Evolutionary conservation across 2,888 invertebrate genomes (phyloP).

Genomic region (Acanthosepion esculentum): DNA sequence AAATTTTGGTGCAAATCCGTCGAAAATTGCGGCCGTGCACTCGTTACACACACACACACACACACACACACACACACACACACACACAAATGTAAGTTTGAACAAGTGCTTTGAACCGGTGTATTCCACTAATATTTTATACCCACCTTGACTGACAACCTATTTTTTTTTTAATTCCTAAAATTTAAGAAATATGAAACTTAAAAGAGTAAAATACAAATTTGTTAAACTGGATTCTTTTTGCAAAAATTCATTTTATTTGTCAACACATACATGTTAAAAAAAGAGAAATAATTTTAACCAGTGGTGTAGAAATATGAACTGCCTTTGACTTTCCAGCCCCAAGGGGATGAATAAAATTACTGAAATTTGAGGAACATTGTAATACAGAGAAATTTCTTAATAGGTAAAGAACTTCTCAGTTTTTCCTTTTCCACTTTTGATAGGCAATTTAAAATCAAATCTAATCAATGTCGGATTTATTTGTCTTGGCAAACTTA

Average conservation of each 20-base stretch:
- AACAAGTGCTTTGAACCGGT: no score
- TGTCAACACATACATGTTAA: background rate
- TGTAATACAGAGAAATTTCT: background rate
- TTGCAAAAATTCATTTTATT: background rate
- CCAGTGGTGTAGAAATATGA: background rate
- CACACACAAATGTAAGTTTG: no score
- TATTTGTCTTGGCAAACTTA: background rate
- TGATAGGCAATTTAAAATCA: background rate
- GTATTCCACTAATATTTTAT: background rate
- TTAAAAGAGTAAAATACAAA: background rate
- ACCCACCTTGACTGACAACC: background rate
- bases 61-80: no score
- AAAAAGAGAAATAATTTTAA: background rate
- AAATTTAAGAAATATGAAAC: background rate
- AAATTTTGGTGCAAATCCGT: no score
- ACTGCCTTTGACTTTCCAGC: constrained; percentile 33
- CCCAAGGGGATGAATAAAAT: background rate
- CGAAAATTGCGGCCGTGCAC: no score
- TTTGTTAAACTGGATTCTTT: background rate
- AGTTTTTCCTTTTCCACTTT: background rate
- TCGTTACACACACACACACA: no score
- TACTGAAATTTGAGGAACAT: constrained; percentile 14
- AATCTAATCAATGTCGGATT: background rate
- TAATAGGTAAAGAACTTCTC: background rate
- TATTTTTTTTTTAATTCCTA: no score